phyloP scores from a whole-genome alignment of 2,797 vertebrate species.

The Phrynocephalus vlangalii region DNA sequence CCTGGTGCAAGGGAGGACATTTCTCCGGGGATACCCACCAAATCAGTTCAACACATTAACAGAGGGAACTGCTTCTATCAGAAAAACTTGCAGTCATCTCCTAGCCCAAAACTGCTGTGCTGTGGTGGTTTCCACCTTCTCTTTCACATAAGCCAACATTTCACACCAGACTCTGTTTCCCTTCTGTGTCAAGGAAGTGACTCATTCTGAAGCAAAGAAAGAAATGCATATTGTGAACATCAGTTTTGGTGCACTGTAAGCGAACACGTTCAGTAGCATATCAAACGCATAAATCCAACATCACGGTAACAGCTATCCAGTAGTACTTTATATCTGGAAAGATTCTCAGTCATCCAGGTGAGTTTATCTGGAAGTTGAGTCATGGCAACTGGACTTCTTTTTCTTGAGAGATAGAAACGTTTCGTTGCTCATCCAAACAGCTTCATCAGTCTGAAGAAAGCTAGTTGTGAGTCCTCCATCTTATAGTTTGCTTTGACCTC shows the following conservation, averaged over 20 bases:
- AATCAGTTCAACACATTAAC: background rate
- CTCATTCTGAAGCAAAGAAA: background rate
- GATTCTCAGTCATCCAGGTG: no score
- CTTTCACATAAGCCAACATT: background rate
- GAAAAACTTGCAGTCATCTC: constrained; percentile 1
- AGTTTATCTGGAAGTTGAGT: no score
- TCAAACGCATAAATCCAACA: background rate
- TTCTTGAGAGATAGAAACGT: no score
- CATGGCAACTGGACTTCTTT: no score
- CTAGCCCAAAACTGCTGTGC: background rate
- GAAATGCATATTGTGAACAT: background rate
- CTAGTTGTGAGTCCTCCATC: no score
- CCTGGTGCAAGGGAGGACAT: background rate
- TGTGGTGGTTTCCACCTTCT: background rate
- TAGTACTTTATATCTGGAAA: no score
- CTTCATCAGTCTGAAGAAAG: no score
- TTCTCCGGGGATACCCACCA: background rate
- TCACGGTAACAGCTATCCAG: background rate
- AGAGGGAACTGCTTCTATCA: background rate
- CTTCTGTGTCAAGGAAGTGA: background rate
- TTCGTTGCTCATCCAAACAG: no score
- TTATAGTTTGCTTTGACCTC: no score
- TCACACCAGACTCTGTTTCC: background rate
- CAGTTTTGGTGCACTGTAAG: constrained; percentile 6
- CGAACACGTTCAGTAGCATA: background rate